Percentiles rank a stretch among this genome's conserved stretches.
Evolutionary conservation across 2,888 invertebrate species (phyloP).

Genomic region (Drosophila vallismaia): DNA sequence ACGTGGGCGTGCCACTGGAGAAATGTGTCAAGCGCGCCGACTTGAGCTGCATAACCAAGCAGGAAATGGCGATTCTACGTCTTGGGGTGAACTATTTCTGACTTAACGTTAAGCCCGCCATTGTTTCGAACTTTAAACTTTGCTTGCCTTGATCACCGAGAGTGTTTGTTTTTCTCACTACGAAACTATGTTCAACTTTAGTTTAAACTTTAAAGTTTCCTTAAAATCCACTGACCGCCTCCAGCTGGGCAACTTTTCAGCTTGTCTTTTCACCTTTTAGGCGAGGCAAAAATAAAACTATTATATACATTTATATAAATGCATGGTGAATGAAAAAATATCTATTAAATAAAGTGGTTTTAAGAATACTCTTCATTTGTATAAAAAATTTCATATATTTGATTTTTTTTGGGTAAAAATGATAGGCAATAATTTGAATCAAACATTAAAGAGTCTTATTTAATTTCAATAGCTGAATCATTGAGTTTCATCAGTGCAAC

Average conservation of each 20-base stretch:
- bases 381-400: neutral
- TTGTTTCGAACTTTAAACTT: constrained; percentile 53
- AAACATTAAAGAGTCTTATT: neutral
- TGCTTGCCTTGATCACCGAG: constrained; percentile 7
- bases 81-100: constrained; percentile 17
- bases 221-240: constrained; percentile 41
- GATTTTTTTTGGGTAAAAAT: no score
- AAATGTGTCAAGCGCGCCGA: constrained; percentile 74
- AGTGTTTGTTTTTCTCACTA: constrained; percentile 21
- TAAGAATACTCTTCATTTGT: neutral
- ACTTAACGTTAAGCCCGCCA: constrained; percentile 33
- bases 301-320: neutral
- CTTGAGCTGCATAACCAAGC: constrained; percentile 76
- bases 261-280: constrained; percentile 57
- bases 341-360: neutral
- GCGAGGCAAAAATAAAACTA: constrained; percentile 11
- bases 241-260: constrained; percentile 47
- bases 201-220: constrained; percentile 48
- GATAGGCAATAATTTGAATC: no score
- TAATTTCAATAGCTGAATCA: neutral
- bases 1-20: constrained; percentile 63
- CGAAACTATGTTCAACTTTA: constrained; percentile 59
- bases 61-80: constrained; percentile 39
- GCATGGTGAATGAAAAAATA: neutral
- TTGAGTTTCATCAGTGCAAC: neutral